These are phyloP conservation scores for Standfussiana lucernea DNA, from an alignment of 2,888 invertebrate species.

Conservation along the genomic window DNA sequence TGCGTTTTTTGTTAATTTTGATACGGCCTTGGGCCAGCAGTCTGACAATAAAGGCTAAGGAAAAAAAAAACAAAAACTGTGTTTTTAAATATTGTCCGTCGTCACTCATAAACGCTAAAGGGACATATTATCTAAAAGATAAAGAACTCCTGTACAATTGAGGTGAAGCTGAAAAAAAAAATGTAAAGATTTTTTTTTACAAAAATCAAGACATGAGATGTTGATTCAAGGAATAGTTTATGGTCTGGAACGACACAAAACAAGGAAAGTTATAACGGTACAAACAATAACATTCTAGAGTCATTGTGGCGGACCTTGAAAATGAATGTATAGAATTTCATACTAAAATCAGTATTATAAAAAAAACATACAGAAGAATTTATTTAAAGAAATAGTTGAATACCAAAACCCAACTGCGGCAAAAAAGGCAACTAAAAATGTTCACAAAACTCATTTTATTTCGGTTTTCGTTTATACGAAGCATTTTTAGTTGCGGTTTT, in stretches of 20 bases:
- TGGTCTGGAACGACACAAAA: neutral
- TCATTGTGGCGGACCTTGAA: neutral
- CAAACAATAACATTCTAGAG: neutral
- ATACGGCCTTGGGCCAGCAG: too few relatives aligned
- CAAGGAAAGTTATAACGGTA: neutral
- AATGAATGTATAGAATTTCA: neutral
- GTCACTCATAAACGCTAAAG: neutral
- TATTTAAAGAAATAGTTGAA: too few relatives aligned
- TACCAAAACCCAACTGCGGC: too few relatives aligned
- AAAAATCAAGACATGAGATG: neutral
- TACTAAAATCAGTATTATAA: neutral
- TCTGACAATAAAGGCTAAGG: too few relatives aligned
- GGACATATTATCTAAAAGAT: neutral
- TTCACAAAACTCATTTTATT: too few relatives aligned
- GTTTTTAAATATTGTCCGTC: neutral
- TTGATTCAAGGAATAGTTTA: neutral
- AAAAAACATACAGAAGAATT: neutral
- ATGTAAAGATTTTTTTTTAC: neutral
- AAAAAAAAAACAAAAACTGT: neutral
- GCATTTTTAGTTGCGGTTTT: too few relatives aligned
- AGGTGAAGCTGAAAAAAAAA: too few relatives aligned
- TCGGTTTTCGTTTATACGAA: too few relatives aligned
- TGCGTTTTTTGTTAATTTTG: neutral
- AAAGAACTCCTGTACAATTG: neutral
- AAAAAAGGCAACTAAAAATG: too few relatives aligned